A percentile compares a stretch with the other conserved stretches of the same genome.
Conservation (phyloP, 2,888 invertebrate genomes). For the Caenorhabditis afra region DNA sequence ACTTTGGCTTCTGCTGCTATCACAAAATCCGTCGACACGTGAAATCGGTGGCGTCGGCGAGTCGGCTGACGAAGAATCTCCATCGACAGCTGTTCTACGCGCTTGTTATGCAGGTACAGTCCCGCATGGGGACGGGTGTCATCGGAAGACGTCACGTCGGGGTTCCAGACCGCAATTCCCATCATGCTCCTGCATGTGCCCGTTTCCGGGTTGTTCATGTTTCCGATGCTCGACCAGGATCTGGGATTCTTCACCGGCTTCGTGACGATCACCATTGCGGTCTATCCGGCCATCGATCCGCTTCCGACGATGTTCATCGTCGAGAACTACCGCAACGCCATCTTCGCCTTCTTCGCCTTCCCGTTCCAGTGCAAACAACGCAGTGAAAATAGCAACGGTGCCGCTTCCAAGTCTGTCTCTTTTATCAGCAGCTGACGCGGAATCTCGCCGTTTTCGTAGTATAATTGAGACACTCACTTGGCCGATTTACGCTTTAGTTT, state of each 20-base stretch:
- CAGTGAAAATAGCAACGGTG: too few species aligned
- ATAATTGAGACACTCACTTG: too few species aligned
- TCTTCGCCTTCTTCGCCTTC: constrained; percentile 2
- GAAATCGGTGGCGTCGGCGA: constrained; percentile 2
- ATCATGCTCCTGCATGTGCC: constrained; percentile 42
- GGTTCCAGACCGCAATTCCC: constrained; percentile 38
- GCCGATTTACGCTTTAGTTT: too few species aligned
- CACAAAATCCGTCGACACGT: constrained; percentile 21
- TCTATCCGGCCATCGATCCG: constrained; percentile 35
- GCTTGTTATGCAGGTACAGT: constrained; percentile 32
- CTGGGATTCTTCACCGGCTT: constrained; percentile 44
- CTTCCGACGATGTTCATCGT: constrained; percentile 44
- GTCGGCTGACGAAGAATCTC: constrained; percentile 28
- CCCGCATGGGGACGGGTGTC: too few species aligned
- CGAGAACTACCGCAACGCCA: constrained; percentile 36
- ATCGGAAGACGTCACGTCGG: too few species aligned
- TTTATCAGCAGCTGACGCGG: too few species aligned
- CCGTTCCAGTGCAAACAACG: too few species aligned
- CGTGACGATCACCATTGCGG: constrained; percentile 43
- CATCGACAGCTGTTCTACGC: constrained; percentile 45
- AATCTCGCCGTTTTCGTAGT: too few species aligned
- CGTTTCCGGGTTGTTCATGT: constrained; percentile 36
- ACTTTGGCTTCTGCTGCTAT: constrained; percentile 41
- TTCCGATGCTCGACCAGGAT: constrained; percentile 29
- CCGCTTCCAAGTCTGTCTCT: too few species aligned